Base-by-base conservation (phyloP, 2,888 invertebrate species). In the Hirtodrosophila alboralis region DNA sequence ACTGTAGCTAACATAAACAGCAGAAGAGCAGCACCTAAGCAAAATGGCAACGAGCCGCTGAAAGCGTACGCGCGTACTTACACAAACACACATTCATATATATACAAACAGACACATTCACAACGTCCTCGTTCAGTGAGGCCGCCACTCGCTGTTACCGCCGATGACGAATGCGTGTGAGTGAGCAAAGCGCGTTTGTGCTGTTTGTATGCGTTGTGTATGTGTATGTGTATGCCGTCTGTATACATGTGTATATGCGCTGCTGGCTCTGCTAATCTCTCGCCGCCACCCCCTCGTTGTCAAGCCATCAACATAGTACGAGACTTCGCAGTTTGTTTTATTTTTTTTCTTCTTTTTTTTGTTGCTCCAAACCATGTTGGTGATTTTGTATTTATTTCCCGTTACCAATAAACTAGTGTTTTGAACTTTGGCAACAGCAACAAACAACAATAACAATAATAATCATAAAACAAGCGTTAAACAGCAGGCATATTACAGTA, bases 131-230 rank as follows among this genome's bases (percentile, higher is more conserved):
- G 80, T 80, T 75, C 71, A 63, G 31, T 68, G 69, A 59, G 66
- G 73, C 59, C 68, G 56, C 58, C 36, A 65, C 59, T 75, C 78
- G 78, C 69, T 83, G 78, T 49, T 66, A 41, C 54, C 63, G 56
- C 57, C 58, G 83, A 83, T 76, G 80, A 75, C 76, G 75, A 70
- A 76, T 78, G 57, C 60, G 66, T 83, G 62, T 74, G 70, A 74
- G 75, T 60, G 72, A 75, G 54, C 73, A 53, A 37, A 38, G 57
- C 43, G 38, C 27, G 44, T 33, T 33, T 62, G 56, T 51, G n/a
- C 23, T 44, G 27, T 48, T 38, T 45, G 10, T 31, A 37, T 47
- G 8, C 23, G 34, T 30, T 18, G 18, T 2, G 3, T 18, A 18
- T 18, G 5, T 18, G 37, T 41, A 9, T 18, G 6, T 44, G 21